phyloP scores from a whole-genome alignment of 2,888 invertebrate species.

The Diachrysia chrysitis region DNA sequence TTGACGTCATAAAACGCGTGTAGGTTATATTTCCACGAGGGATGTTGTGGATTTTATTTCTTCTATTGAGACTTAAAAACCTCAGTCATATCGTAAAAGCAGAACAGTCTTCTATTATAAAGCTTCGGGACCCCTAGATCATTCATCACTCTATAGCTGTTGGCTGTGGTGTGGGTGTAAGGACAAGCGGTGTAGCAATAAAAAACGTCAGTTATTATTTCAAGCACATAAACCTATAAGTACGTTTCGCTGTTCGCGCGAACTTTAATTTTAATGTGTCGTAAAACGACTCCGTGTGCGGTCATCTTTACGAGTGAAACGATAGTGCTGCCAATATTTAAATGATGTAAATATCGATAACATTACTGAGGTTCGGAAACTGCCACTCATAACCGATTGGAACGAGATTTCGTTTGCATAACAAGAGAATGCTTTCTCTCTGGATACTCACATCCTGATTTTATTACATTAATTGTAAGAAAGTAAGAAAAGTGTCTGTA shows the following conservation, averaged over 20 bases:
- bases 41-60: neutral
- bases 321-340: conserved; percentile 11
- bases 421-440: too few relatives aligned
- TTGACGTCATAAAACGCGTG: too few relatives aligned
- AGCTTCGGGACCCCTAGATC: neutral
- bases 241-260: conserved; percentile 56
- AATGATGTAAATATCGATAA: conserved; percentile 25
- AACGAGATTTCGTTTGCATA: too few relatives aligned
- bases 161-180: neutral
- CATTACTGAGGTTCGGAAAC: neutral
- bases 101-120: neutral
- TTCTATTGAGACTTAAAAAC: neutral
- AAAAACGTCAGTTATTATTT: conserved; percentile 20
- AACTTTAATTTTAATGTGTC: conserved; percentile 62
- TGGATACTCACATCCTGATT: too few relatives aligned
- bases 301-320: conserved; percentile 52
- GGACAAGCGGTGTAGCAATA: conserved; percentile 18
- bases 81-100: neutral
- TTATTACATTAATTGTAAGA: too few relatives aligned
- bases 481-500: too few relatives aligned
- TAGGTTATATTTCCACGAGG: too few relatives aligned
- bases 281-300: conserved; percentile 49
- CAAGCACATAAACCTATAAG: conserved; percentile 42
- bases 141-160: neutral
- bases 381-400: too few relatives aligned